Conservation (phyloP, 2,888 invertebrate genomes). For the Folsomia candida region DNA sequence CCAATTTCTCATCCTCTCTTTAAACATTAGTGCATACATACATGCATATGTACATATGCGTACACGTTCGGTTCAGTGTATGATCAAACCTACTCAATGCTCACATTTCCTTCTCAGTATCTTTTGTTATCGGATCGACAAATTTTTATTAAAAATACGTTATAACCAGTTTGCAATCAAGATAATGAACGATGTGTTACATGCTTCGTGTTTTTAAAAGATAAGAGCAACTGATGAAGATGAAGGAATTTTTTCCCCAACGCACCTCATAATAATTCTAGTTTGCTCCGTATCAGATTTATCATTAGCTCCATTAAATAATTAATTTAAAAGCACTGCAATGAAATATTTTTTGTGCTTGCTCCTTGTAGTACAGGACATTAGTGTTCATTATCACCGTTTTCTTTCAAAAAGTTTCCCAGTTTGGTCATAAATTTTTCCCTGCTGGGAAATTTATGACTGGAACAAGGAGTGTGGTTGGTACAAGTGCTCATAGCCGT, state of each 20-base stretch:
- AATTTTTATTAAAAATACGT: neutral
- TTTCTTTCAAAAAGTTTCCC: neutral
- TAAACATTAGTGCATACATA: too few relatives aligned
- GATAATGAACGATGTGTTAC: neutral
- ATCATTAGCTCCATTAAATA: neutral
- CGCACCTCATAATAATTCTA: neutral
- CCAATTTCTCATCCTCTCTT: neutral
- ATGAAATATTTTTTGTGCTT: neutral
- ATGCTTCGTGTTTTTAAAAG: neutral
- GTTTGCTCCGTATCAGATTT: conserved; percentile 3
- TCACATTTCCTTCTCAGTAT: neutral
- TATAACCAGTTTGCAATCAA: neutral
- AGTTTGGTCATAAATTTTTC: neutral
- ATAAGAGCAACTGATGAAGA: neutral
- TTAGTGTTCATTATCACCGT: neutral
- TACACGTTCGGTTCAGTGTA: too few relatives aligned
- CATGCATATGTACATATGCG: too few relatives aligned
- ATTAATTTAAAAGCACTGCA: neutral
- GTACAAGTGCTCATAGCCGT: too few relatives aligned
- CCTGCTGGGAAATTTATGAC: neutral
- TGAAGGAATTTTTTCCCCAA: neutral
- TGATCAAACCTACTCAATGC: neutral
- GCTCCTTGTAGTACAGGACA: neutral
- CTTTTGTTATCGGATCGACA: neutral
- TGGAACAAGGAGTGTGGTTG: neutral